Evolutionary conservation across 1,140 invertebrate species (phyloP).

Genomic region (Tribolium castaneum): DNA sequence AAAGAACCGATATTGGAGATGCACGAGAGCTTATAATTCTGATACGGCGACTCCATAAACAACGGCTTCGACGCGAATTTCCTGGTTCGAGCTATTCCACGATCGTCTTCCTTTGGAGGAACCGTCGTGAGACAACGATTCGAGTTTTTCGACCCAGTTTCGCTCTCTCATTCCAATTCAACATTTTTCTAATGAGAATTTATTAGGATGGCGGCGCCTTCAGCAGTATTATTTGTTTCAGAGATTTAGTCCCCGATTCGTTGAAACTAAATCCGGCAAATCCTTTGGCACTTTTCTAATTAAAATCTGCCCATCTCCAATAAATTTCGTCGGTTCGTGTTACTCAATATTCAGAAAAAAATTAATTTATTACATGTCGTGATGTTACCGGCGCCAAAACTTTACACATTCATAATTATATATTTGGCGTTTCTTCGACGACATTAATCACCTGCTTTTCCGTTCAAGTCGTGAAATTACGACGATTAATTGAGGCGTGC

Average conservation of each 20-base stretch:
- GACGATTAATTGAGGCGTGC: slow-evolving; percentile 13
- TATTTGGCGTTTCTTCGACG: slow-evolving; percentile 14
- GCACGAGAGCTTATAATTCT: slow-evolving; percentile 43
- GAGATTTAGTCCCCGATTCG: neutral
- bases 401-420: slow-evolving; percentile 23
- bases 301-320: slow-evolving; percentile 10
- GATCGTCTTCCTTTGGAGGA: slow-evolving; percentile 38
- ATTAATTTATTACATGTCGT: slow-evolving; percentile 12
- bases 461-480: slow-evolving; percentile 14
- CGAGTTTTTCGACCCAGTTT: neutral
- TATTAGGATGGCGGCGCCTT: neutral
- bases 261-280: neutral
- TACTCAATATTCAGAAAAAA: slow-evolving; percentile 19
- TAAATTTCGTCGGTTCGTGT: slow-evolving; percentile 1
- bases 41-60: slow-evolving; percentile 33
- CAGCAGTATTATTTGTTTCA: neutral
- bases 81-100: slow-evolving; percentile 38
- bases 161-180: neutral
- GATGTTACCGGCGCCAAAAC: slow-evolving; percentile 5
- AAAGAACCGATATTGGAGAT: slow-evolving; percentile 43
- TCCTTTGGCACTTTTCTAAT: neutral
- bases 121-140: neutral
- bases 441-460: slow-evolving; percentile 22
- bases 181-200: neutral
- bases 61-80: slow-evolving; percentile 23